Evolutionary conservation across 2,888 invertebrate species (phyloP), one percentile per base, ranked within the genome.

Genomic region (Synanthedon andrenaeformis): DNA sequence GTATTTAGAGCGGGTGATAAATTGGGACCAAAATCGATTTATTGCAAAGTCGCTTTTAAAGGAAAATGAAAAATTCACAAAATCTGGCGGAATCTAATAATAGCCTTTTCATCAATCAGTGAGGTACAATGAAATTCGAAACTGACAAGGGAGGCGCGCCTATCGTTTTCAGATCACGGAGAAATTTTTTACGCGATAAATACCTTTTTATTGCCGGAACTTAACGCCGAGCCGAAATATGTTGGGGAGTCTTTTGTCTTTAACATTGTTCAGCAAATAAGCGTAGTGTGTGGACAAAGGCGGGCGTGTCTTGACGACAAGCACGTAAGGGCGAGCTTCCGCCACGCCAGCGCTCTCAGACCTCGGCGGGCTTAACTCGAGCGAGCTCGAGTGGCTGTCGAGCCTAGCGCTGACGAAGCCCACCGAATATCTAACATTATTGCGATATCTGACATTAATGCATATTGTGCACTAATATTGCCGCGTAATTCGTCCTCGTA

Each of bases 181-280:
- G 69, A 72, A 72, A 74, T 72, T 73, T 70, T 68, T 49, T 49
- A 17, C 55, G 64, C 65, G 71, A 72, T 72, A 74, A 74, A 74
- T 72, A 72, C 66, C 61, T 67, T 69, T 67, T 65, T 54, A 56
- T 63, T 64, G 70, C 64, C 13, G 60, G 62, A 63, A 62, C 67
- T 72, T 74, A 64, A 65, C 70, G 67, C 69, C 70, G 73, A 78
- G 35, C 69, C 70, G 73, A 78, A 81, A 79, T 79, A 73, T 69
- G 75, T 72, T 60, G 70, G 71, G 23, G 73, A 69, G 72, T 75
- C 35, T 81, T 82, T 82, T 77, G 79, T 79, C 75, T 83, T 85
- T 83, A 82, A 76, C 83, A 82, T 85, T 85, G 86, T 84, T 86
- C 86, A 86, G 85, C 85, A 85, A 86, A 85, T 85, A 84, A 86